These are phyloP conservation scores for Felis catus DNA, from an alignment of 2,113 vertebrate species.

Conservation along the genomic window F.catus_Fca126_mat1.0 CM031412.1:133121501-133122000, in stretches of 20 bases:
- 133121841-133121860: slow-evolving; percentile 34
- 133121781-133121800: not conserved
- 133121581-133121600: not conserved
- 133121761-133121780: not conserved
- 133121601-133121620: not conserved
- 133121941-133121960: not conserved
- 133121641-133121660: not conserved
- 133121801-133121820: not conserved
- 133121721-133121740: not conserved
- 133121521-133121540: not conserved
- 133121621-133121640: not conserved
- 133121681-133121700: slow-evolving; percentile 3
- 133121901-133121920: slow-evolving; percentile 35
- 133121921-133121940: not conserved
- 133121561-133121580: not conserved
- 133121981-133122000: not conserved
- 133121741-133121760: not conserved
- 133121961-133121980: not conserved
- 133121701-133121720: slow-evolving; percentile 13
- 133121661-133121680: not conserved
- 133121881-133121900: not conserved
- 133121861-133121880: not conserved
- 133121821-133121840: not conserved
- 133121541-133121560: slow-evolving; percentile 1
- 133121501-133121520: not conserved